phyloP scores from a whole-genome alignment of 2,113 vertebrate genomes.

The Paracanthobrama guichenoti region DNA sequence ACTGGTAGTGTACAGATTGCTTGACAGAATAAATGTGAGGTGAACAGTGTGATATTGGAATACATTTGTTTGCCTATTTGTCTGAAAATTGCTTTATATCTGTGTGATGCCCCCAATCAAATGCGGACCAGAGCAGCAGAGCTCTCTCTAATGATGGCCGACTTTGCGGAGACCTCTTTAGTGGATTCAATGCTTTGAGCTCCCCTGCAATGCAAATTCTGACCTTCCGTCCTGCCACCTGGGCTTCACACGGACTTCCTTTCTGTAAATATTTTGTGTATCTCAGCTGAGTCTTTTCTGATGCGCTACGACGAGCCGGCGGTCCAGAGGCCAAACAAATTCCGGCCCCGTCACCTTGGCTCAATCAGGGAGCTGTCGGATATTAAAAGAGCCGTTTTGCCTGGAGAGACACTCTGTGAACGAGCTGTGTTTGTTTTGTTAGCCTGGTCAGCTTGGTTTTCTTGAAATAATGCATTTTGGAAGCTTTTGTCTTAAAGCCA shows the following conservation, averaged over 20 bases:
- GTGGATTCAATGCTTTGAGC: slow-evolving; percentile 7
- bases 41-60: slow-evolving; percentile 16
- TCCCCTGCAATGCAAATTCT: slow-evolving; percentile 23
- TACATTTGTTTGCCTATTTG: slow-evolving; percentile 30
- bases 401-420: background rate
- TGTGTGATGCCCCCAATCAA: slow-evolving; percentile 22
- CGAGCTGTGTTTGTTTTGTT: slow-evolving; percentile 25
- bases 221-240: slow-evolving; percentile 23
- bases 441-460: background rate
- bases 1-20: slow-evolving; percentile 26
- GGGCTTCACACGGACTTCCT: slow-evolving; percentile 15
- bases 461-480: background rate
- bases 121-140: background rate
- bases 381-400: slow-evolving; percentile 36
- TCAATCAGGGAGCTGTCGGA: slow-evolving; percentile 33
- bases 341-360: slow-evolving; percentile 15
- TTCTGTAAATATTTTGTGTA: slow-evolving; percentile 33
- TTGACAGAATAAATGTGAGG: slow-evolving; percentile 38
- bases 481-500: background rate
- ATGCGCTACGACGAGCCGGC: background rate
- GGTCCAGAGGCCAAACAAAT: background rate
- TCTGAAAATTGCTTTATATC: slow-evolving; percentile 30
- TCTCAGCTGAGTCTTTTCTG: background rate
- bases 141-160: background rate
- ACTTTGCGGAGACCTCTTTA: background rate